A percentile compares a stretch with the other conserved stretches of the same genome.
Conservation (phyloP, 2,113 vertebrate species). For the Gallinago media region DNA sequence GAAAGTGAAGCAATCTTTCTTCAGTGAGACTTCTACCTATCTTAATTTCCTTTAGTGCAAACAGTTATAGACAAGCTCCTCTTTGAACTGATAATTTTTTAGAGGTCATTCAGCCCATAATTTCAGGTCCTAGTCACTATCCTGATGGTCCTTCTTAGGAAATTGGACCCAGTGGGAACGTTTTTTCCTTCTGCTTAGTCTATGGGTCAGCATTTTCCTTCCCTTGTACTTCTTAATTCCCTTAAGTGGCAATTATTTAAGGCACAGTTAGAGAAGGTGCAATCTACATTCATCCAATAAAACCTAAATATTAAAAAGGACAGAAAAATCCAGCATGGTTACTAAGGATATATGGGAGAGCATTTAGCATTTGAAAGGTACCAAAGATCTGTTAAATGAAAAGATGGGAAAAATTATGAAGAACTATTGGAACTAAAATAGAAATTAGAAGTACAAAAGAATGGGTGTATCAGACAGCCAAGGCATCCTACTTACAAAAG, state of each 20-base stretch:
- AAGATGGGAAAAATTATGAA: conserved; percentile 61
- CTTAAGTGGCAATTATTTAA: conserved; percentile 84
- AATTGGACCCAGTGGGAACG: conserved; percentile 80
- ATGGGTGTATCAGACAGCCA: conserved; percentile 54
- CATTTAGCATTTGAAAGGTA: conserved; percentile 74
- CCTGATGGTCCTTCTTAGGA: conserved; percentile 78
- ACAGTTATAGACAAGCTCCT: conserved; percentile 70
- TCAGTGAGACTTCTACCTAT: background rate
- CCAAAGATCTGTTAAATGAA: conserved; percentile 54
- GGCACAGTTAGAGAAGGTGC: conserved; percentile 77
- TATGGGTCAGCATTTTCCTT: conserved; percentile 82
- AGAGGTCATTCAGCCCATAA: conserved; percentile 77
- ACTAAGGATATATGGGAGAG: conserved; percentile 76
- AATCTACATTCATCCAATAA: conserved; percentile 82
- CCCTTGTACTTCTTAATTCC: conserved; percentile 80
- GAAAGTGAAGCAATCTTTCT: conserved; percentile 49
- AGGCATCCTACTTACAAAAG: conserved; percentile 61
- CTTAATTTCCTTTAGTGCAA: conserved; percentile 66
- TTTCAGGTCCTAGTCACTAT: conserved; percentile 70
- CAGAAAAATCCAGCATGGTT: conserved; percentile 76
- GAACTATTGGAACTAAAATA: conserved; percentile 62
- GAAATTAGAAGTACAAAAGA: conserved; percentile 64
- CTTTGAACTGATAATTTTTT: conserved; percentile 71
- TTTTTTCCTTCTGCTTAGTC: conserved; percentile 76
- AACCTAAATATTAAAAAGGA: conserved; percentile 82